Evolutionary conservation across 1,140 invertebrate genomes (phyloP), one percentile per base, ranked within the genome.

Genomic region (Penaeus chinensis): DNA sequence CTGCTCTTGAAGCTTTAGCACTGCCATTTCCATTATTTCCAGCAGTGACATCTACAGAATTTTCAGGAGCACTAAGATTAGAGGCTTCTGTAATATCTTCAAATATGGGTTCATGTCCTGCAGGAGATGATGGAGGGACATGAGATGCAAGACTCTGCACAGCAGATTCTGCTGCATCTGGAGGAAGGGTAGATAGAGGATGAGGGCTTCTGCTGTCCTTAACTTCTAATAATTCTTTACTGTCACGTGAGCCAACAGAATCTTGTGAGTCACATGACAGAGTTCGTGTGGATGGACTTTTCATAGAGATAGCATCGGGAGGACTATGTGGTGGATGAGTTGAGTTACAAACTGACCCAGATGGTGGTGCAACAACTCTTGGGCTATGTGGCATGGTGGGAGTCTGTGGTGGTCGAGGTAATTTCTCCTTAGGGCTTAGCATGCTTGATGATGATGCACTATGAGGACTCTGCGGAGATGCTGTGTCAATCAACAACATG

Each of bases 1-100:
- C 94, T 1, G 96, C 95, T 69, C 96, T 93, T 0, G 96, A 95
- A 91, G 54, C 93, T 91, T 88, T 92, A 90, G 61, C 90, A 91
- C 47, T 80, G 89, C 19, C 89, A 82, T 87, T 90, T 60, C 90
- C 89, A 62, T 82, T 87, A 65, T 89, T 87, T 22, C 90, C 90
- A 66, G 90, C 90, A 82, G 91, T 90, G 8, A 83, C 71, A 61
- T 89, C 84, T 61, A 87, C 91, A 37, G 88, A 84, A 37, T 89
- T 89, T 18, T 90, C 89, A 37, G 85, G 88, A 37, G 77, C 79
- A 71, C 81, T 88, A 4, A 85, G 74, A 62, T 77, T 89, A 7
- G 77, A 84, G 22, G 61, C 63, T 83, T 89, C 88, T 1, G 84
- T 85, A 32, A 83, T 87, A 74, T 83, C 87, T 82, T 86, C 88